phyloP scores from a whole-genome alignment of 2,888 invertebrate species.

The Andrena camellia region DNA sequence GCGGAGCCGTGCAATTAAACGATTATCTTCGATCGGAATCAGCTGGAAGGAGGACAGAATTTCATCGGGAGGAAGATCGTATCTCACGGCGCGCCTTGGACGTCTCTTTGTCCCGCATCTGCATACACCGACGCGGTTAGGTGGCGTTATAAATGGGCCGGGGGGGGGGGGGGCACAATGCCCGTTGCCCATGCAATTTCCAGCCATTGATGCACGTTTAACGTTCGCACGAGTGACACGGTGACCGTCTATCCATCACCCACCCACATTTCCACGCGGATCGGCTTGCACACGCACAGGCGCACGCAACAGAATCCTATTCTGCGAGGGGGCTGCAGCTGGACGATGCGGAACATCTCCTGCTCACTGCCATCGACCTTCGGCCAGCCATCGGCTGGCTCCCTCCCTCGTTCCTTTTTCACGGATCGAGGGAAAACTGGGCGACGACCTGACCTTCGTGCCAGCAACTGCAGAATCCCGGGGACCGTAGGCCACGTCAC shows the following conservation, averaged over 20 bases:
- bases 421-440: conserved; percentile 41
- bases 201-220: conserved; percentile 74
- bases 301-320: conserved; percentile 43
- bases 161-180: conserved; percentile 55
- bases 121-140: conserved; percentile 60
- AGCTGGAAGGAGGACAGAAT: conserved; percentile 18
- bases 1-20: not conserved
- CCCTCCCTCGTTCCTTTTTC: conserved; percentile 37
- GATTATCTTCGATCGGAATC: not conserved
- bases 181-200: conserved; percentile 73
- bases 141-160: conserved; percentile 50
- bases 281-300: conserved; percentile 39
- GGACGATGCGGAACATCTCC: conserved; percentile 49
- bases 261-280: conserved; percentile 72
- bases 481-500: conserved; percentile 39
- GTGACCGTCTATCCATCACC: conserved; percentile 83
- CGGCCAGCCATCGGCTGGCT: conserved; percentile 35
- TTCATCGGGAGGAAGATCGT: conserved; percentile 36
- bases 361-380: conserved; percentile 23
- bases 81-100: conserved; percentile 37
- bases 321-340: conserved; percentile 69
- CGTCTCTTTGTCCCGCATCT: conserved; percentile 67
- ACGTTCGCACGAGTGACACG: conserved; percentile 77
- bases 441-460: conserved; percentile 62
- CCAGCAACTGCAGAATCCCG: conserved; percentile 28